Percentiles rank a stretch among this genome's conserved stretches.
Evolutionary conservation across 2,797 vertebrate genomes (phyloP).

Genomic region (Decapterus maruadsi): DNA sequence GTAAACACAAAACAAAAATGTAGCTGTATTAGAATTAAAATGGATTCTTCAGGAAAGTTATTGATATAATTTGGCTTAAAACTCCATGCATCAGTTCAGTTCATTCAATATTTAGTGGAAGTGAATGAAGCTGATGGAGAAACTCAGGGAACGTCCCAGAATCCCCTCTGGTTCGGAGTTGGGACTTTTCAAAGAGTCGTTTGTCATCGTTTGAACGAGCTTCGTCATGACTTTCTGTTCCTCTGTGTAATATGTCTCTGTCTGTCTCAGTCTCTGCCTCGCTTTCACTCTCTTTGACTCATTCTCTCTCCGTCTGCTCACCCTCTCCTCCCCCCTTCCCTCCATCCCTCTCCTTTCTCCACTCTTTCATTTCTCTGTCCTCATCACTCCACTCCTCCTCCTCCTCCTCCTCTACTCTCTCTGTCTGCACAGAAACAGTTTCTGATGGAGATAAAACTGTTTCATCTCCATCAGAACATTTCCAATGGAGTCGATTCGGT

Average conservation of each 20-base stretch:
- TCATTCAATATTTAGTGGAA: neutral
- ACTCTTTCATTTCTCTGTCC: constrained; percentile 23
- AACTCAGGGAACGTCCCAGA: constrained; percentile 17
- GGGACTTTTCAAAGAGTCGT: constrained; percentile 41
- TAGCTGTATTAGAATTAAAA: too few species aligned
- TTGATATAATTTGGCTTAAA: too few species aligned
- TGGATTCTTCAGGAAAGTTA: too few species aligned
- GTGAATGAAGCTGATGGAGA: neutral
- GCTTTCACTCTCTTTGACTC: constrained; percentile 35
- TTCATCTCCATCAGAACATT: neutral
- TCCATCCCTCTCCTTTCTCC: neutral
- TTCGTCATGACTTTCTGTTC: constrained; percentile 31
- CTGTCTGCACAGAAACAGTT: constrained; percentile 20
- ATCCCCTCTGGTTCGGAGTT: constrained; percentile 27
- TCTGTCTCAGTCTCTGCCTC: constrained; percentile 34
- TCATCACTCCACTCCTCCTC: constrained; percentile 37
- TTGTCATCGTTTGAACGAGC: constrained; percentile 47
- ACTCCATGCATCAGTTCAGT: neutral
- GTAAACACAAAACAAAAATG: neutral
- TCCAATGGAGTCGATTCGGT: neutral
- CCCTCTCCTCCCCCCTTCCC: neutral
- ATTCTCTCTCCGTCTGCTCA: neutral
- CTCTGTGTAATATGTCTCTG: constrained; percentile 29
- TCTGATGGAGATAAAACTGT: neutral
- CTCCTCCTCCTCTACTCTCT: constrained; percentile 19